A percentile compares a stretch with the other conserved stretches of the same genome.
Conservation (phyloP, 2,113 vertebrate genomes). For the Oncorhynchus tshawytscha region DNA sequence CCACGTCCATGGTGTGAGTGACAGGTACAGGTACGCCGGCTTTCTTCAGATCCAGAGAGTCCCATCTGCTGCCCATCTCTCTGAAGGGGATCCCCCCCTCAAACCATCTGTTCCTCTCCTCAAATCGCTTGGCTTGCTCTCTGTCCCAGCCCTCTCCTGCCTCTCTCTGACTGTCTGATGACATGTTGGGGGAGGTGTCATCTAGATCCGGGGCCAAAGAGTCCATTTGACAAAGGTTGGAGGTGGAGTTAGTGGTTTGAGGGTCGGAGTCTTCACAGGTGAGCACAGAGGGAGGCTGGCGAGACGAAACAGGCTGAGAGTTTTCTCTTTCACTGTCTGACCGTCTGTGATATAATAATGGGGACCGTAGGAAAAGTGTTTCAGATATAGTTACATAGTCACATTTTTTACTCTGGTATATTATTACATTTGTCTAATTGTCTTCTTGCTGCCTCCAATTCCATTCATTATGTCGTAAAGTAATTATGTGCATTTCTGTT, state of each 20-base stretch:
- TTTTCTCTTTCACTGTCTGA: conserved; percentile 87
- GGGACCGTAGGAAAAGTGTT: conserved; percentile 36
- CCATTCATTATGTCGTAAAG: no score
- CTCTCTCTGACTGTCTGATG: conserved; percentile 63
- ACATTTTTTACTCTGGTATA: not conserved
- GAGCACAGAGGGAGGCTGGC: conserved; percentile 52
- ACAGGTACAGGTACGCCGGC: conserved; percentile 71
- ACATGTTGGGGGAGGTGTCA: conserved; percentile 52
- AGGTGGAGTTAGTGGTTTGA: conserved; percentile 52
- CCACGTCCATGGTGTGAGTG: conserved; percentile 69
- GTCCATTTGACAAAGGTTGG: conserved; percentile 48
- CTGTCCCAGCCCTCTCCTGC: conserved; percentile 83
- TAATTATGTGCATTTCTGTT: no score
- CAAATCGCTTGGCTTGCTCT: conserved; percentile 80
- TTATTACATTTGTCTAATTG: not conserved
- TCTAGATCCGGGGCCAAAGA: conserved; percentile 67
- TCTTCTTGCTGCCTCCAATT: not conserved
- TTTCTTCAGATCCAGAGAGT: conserved; percentile 79
- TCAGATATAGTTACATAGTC: conserved; percentile 18
- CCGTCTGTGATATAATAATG: conserved; percentile 67
- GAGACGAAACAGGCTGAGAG: conserved; percentile 41
- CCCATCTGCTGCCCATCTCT: conserved; percentile 72
- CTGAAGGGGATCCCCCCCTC: conserved; percentile 53
- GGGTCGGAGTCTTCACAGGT: conserved; percentile 46
- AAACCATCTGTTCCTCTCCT: conserved; percentile 78